Conservation (phyloP, 2,888 invertebrate species). For the Drosophila fungiperda region DNA sequence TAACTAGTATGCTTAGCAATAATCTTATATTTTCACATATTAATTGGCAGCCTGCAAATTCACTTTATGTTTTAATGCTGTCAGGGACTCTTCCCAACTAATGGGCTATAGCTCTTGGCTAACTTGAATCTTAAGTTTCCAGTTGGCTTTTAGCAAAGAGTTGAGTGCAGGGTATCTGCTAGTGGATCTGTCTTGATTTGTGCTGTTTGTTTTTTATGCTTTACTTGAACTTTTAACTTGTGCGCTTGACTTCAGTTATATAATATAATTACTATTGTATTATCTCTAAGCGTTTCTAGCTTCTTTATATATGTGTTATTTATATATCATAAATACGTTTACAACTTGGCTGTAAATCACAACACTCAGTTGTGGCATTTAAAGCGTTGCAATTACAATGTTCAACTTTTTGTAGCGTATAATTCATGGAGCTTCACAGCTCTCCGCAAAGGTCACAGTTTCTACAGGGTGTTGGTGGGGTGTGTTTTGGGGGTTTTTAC, state of each 20-base stretch:
- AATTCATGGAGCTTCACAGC: constrained; percentile 38
- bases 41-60: background rate
- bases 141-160: background rate
- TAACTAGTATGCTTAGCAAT: background rate
- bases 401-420: constrained; percentile 62
- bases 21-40: background rate
- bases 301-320: background rate
- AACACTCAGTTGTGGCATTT: constrained; percentile 49
- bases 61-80: background rate
- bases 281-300: background rate
- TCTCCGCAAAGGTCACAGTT: constrained; percentile 7
- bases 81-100: background rate
- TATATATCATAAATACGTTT: background rate
- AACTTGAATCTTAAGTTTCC: background rate
- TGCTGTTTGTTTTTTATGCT: background rate
- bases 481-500: background rate
- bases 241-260: background rate
- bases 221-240: too few relatives aligned
- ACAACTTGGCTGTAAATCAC: constrained; percentile 49
- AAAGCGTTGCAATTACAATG: constrained; percentile 78
- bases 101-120: background rate
- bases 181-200: background rate
- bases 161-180: background rate
- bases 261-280: background rate
- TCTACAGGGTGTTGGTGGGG: background rate